Conservation (phyloP, 2,113 vertebrate species). For the Gopherus evgoodei region DNA sequence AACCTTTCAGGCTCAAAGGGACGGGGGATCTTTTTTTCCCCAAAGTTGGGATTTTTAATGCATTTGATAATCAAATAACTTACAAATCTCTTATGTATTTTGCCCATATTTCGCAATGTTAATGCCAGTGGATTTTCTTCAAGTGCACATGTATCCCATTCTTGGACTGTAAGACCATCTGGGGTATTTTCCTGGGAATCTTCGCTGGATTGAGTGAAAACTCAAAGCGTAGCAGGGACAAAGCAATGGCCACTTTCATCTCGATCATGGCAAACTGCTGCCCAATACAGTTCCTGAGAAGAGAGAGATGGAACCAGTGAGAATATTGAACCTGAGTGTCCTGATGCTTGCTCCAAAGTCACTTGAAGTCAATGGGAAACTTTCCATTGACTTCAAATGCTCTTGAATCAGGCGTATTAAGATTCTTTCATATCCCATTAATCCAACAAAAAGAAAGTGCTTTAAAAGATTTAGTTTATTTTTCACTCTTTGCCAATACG, state of each 20-base stretch:
- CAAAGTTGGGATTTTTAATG: neutral
- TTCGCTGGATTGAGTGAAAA: conserved; percentile 73
- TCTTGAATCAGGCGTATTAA: neutral
- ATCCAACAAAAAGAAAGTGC: neutral
- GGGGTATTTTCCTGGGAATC: conserved; percentile 70
- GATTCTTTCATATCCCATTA: neutral
- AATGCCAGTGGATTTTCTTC: conserved; percentile 21
- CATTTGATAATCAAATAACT: neutral
- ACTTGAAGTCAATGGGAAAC: neutral
- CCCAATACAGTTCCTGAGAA: conserved; percentile 85
- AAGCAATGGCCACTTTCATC: conserved; percentile 79
- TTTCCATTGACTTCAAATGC: neutral
- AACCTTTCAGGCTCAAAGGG: neutral
- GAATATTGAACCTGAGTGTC: neutral
- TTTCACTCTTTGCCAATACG: neutral
- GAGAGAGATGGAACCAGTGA: neutral
- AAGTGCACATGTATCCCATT: conserved; percentile 83
- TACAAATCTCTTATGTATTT: neutral
- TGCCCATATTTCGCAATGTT: neutral
- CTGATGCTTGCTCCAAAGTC: neutral
- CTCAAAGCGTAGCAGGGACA: conserved; percentile 76
- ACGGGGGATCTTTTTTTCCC: neutral
- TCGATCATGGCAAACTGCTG: conserved; percentile 88
- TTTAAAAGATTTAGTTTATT: neutral
- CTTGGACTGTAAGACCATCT: conserved; percentile 78